phyloP scores from a whole-genome alignment of 2,888 invertebrate species.

The Caenorhabditis becei region DNA sequence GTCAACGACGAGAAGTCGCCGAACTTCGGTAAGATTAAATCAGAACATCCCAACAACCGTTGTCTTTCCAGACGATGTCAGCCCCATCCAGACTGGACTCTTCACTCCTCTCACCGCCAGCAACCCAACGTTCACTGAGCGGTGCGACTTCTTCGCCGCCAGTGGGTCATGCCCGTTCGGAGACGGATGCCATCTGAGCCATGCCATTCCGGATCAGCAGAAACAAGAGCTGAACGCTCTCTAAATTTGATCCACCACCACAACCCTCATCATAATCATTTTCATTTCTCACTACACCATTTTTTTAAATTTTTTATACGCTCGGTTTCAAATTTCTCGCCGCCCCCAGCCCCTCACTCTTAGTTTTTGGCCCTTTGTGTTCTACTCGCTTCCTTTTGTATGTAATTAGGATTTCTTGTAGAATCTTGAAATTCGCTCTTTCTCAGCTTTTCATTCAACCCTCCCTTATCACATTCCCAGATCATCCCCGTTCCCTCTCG shows the following conservation, averaged over 20 bases:
- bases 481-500: neutral
- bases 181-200: conserved; percentile 46
- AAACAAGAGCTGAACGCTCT: conserved; percentile 19
- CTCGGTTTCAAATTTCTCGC: conserved; percentile 6
- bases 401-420: conserved; percentile 56
- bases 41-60: neutral
- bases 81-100: neutral
- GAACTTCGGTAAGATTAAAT: conserved; percentile 1
- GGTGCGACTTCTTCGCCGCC: conserved; percentile 53
- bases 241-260: conserved; percentile 21
- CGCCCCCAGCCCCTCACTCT: neutral
- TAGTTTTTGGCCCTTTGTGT: conserved; percentile 27
- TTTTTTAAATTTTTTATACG: conserved; percentile 24
- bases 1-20: conserved; percentile 27
- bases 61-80: conserved; percentile 21
- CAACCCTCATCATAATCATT: conserved; percentile 18
- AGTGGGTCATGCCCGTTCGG: conserved; percentile 60
- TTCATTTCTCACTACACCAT: conserved; percentile 32
- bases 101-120: conserved; percentile 5
- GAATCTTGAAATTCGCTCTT: conserved; percentile 42
- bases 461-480: neutral
- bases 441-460: neutral
- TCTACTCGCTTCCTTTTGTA: conserved; percentile 48
- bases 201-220: conserved; percentile 17
- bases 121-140: conserved; percentile 38